Conservation (phyloP, 1,140 invertebrate species). For the Meteorus sp. region DNA sequence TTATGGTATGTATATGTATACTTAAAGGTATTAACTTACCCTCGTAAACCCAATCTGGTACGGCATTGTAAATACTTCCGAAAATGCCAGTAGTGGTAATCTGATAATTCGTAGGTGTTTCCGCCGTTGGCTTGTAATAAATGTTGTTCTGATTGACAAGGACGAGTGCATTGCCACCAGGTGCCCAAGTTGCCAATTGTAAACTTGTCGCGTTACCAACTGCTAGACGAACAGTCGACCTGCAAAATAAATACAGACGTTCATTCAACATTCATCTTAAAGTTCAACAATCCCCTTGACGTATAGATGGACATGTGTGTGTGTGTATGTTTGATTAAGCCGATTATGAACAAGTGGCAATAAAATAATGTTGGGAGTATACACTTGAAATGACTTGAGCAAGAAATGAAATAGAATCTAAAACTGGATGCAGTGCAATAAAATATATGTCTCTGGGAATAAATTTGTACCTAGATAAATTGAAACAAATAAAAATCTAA, state of each 20-base stretch:
- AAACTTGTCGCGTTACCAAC: slow-evolving; percentile 60
- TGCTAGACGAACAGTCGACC: slow-evolving; percentile 42
- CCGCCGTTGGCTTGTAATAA: slow-evolving; percentile 66
- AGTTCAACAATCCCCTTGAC: neutral
- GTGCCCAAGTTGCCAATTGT: slow-evolving; percentile 74
- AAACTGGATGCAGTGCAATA: too few relatives aligned
- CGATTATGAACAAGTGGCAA: too few relatives aligned
- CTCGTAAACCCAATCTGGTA: slow-evolving; percentile 83
- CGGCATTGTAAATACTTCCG: slow-evolving; percentile 71
- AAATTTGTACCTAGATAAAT: neutral
- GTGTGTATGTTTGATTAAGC: too few relatives aligned
- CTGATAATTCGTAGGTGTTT: slow-evolving; percentile 51
- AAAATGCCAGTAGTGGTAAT: slow-evolving; percentile 61
- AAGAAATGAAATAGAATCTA: too few relatives aligned
- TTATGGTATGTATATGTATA: too few relatives aligned
- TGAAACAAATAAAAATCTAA: neutral
- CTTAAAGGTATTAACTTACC: slow-evolving; percentile 57
- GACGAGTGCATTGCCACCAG: slow-evolving; percentile 69
- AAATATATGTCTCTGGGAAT: neutral
- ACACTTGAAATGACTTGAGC: too few relatives aligned
- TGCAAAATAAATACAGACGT: slow-evolving; percentile 30
- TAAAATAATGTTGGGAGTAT: too few relatives aligned
- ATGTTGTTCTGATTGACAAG: slow-evolving; percentile 84
- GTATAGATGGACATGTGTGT: too few relatives aligned
- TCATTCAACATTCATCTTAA: slow-evolving; percentile 1